Evolutionary conservation across 2,888 invertebrate genomes (phyloP), one percentile per base, ranked within the genome.

Genomic region (Alentia gelatinosa): DNA sequence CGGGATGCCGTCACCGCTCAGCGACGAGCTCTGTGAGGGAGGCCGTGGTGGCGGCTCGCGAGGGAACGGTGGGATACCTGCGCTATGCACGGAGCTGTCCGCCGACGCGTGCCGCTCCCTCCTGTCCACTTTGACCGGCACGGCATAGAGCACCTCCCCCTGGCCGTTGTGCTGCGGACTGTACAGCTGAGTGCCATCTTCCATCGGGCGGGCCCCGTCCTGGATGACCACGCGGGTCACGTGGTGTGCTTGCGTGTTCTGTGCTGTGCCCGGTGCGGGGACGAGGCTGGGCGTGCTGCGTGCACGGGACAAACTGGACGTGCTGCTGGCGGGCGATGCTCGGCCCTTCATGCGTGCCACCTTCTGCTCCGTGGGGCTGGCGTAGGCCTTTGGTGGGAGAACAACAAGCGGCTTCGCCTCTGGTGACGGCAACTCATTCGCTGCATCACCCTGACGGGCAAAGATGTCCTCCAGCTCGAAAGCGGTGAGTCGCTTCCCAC

Each of bases 1-100:
- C 0, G 93, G 92, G 19, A 92, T 92, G 63, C 89, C 63, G 47
- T 86, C 86, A 26, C 86, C 86, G 23, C 86, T 86, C 47, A 47
- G 50, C 26, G 42, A 50, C 19, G 88, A 74, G 56, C 42, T 35
- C 26, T 86, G 42, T 0, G 37, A 26, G 23, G 94, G 94, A n/a
- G 93, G 93, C 0, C 90, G 86, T 3, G 94, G 93, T 4, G 94
- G 93, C 0, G 92, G 91, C 7, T 92, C 92, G n/a, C 92, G 92
- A 15, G 95, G 94, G 7, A 92, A 92, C 4, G 95, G 94, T 12
- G 93, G 92, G 12, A 92, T 91, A 12, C 35, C 74, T n/a, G 56
- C 12, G 26, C 50, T 56, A 56, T 63, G 33, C n/a, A 37, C 33
- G 1, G 89, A 26, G 23, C 26, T 47, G 37, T 47, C 37, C 5